phyloP scores from a whole-genome alignment of 2,888 invertebrate species.

The Parelbella ahira region DNA sequence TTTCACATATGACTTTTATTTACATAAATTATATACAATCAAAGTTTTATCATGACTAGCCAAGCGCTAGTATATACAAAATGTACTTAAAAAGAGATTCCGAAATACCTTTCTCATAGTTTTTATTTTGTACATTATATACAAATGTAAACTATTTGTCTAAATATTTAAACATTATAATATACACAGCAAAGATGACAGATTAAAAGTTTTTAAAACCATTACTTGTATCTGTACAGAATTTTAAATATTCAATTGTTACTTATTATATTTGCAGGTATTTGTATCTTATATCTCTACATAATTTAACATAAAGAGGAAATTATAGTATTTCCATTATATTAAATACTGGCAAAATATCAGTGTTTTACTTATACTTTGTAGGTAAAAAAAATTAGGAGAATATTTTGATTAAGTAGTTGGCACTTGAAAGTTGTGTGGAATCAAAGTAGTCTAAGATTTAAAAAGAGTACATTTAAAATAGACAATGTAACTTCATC shows the following conservation, averaged over 20 bases:
- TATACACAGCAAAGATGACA: conserved; percentile 16
- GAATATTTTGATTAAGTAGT: too few relatives aligned
- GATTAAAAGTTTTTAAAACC: conserved; percentile 14
- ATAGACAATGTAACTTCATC: too few relatives aligned
- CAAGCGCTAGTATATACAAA: conserved; percentile 57
- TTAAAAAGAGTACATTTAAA: conserved; percentile 2
- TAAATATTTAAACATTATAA: conserved; percentile 16
- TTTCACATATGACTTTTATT: conserved; percentile 58
- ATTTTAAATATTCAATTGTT: conserved; percentile 1
- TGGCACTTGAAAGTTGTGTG: conserved; percentile 28
- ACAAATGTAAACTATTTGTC: conserved; percentile 38
- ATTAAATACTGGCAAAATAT: too few relatives aligned
- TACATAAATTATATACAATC: conserved; percentile 69
- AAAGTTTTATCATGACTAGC: conserved; percentile 48
- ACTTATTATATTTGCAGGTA: too few relatives aligned
- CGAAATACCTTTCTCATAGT: conserved; percentile 39
- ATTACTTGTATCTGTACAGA: conserved; percentile 10
- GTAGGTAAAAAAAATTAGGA: too few relatives aligned
- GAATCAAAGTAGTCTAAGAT: conserved; percentile 17
- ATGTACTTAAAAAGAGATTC: conserved; percentile 46
- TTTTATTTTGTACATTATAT: conserved; percentile 65
- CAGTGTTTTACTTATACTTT: too few relatives aligned
- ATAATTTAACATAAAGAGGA: conserved; percentile 10
- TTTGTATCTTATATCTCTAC: too few relatives aligned
- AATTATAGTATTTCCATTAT: conserved; percentile 10